Evolutionary conservation across 2,113 vertebrate genomes (phyloP).

Genomic region (Zosterops hypoxanthus): DNA sequence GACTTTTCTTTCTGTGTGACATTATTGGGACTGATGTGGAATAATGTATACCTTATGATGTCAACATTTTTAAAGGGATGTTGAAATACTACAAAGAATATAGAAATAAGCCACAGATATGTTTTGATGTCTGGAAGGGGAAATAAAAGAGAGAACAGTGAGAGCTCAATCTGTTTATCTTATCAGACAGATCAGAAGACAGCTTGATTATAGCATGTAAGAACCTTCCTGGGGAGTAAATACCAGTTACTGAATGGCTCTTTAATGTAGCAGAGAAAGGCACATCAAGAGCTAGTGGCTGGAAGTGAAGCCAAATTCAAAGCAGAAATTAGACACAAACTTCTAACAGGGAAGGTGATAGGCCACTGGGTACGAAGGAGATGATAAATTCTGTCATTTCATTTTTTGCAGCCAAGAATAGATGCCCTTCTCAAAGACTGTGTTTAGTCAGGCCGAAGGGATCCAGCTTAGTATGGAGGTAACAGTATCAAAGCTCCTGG

Average conservation of each 20-base stretch:
- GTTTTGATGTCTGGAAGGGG: conserved; percentile 28
- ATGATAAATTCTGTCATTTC: not conserved
- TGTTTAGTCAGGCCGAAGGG: not conserved
- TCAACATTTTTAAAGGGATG: conserved; percentile 28
- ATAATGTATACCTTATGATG: conserved; percentile 36
- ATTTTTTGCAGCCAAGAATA: not conserved
- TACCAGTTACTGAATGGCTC: conserved; percentile 40
- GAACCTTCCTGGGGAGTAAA: conserved; percentile 44
- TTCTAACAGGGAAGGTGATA: not conserved
- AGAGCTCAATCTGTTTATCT: conserved; percentile 59
- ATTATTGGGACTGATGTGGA: conserved; percentile 48
- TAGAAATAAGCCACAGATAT: conserved; percentile 22
- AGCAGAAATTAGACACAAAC: not conserved
- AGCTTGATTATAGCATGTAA: conserved; percentile 47
- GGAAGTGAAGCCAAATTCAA: conserved; percentile 15
- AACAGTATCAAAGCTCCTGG: not conserved
- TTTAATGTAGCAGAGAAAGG: conserved; percentile 50
- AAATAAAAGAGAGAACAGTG: not conserved
- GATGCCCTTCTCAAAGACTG: not conserved
- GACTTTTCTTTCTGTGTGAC: conserved; percentile 41
- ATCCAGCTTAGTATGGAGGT: not conserved
- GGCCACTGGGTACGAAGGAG: not conserved
- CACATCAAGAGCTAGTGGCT: conserved; percentile 15
- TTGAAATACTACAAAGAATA: not conserved
- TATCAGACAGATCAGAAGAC: conserved; percentile 54